phyloP scores from a whole-genome alignment of 2,888 invertebrate species.

The Slavum lentiscoides region DNA sequence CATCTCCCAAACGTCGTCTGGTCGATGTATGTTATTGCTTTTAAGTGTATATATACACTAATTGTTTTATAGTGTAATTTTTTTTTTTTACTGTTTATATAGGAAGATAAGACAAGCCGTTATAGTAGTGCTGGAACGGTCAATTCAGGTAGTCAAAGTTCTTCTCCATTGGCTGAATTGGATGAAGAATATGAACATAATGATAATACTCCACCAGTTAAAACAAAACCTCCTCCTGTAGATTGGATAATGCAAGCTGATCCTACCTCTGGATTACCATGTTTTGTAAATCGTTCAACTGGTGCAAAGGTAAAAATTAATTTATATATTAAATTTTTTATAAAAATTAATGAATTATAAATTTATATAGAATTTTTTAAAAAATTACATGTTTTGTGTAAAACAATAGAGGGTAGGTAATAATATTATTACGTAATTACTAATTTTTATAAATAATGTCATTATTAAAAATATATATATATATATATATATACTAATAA shows the following conservation, averaged over 20 bases:
- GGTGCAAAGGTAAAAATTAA: slow-evolving; percentile 62
- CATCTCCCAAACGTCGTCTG: slow-evolving; percentile 56
- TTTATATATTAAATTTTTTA: too few relatives aligned
- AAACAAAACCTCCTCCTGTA: slow-evolving; percentile 57
- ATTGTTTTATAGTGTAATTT: not conserved
- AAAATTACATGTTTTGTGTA: not conserved
- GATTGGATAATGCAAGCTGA: slow-evolving; percentile 63
- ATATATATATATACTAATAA: too few relatives aligned
- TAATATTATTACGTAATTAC: too few relatives aligned
- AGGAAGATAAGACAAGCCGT: slow-evolving; percentile 44
- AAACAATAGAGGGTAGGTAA: too few relatives aligned
- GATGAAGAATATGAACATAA: slow-evolving; percentile 57
- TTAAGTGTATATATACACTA: not conserved
- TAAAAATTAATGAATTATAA: too few relatives aligned
- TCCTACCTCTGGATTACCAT: slow-evolving; percentile 60
- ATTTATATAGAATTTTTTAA: not conserved
- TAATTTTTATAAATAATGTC: too few relatives aligned
- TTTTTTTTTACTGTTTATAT: not conserved
- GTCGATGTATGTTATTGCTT: slow-evolving; percentile 54
- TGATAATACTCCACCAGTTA: slow-evolving; percentile 49
- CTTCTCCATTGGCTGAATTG: slow-evolving; percentile 56
- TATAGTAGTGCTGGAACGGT: slow-evolving; percentile 39
- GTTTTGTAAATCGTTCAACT: slow-evolving; percentile 62
- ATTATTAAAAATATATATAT: too few relatives aligned
- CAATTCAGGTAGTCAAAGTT: slow-evolving; percentile 54